These are phyloP conservation scores for Cotesia typhae DNA, from an alignment of 1,140 invertebrate genomes.

Conservation along the genomic window DNA sequence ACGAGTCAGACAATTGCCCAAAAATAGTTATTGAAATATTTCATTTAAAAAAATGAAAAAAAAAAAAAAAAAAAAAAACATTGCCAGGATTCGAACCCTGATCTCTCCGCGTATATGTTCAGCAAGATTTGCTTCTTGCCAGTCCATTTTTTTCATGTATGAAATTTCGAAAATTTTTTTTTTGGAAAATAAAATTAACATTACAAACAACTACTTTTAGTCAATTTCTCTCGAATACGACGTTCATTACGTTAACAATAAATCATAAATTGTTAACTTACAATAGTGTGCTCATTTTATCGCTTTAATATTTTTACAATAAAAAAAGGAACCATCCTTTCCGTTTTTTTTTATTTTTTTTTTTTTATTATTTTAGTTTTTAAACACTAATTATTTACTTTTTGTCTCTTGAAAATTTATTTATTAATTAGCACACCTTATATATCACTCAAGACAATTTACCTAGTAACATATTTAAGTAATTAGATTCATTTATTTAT, in stretches of 20 bases:
- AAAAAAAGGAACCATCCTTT: slow-evolving; percentile 56
- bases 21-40: slow-evolving; percentile 39
- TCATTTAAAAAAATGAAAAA: neutral
- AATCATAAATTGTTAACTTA: neutral
- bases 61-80: neutral
- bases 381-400: slow-evolving; percentile 52
- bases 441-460: slow-evolving; percentile 31
- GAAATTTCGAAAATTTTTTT: slow-evolving; percentile 54
- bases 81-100: too few species aligned
- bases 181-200: slow-evolving; percentile 46
- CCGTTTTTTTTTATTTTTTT: too few species aligned
- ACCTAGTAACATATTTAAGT: slow-evolving; percentile 7
- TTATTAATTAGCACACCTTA: slow-evolving; percentile 34
- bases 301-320: slow-evolving; percentile 52
- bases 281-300: slow-evolving; percentile 35
- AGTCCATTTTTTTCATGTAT: slow-evolving; percentile 41
- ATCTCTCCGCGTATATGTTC: too few species aligned
- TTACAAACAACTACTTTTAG: slow-evolving; percentile 13
- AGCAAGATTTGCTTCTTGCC: slow-evolving; percentile 32
- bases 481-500: too few species aligned
- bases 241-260: neutral
- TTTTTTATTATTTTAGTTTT: slow-evolving; percentile 18
- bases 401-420: slow-evolving; percentile 15
- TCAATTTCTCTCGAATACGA: neutral
- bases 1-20: slow-evolving; percentile 53